A percentile compares a stretch with the other conserved stretches of the same genome.
These are phyloP conservation scores for Lordiphosa andalusiaca DNA, from an alignment of 2,888 invertebrate genomes.

Conservation along the genomic window DNA sequence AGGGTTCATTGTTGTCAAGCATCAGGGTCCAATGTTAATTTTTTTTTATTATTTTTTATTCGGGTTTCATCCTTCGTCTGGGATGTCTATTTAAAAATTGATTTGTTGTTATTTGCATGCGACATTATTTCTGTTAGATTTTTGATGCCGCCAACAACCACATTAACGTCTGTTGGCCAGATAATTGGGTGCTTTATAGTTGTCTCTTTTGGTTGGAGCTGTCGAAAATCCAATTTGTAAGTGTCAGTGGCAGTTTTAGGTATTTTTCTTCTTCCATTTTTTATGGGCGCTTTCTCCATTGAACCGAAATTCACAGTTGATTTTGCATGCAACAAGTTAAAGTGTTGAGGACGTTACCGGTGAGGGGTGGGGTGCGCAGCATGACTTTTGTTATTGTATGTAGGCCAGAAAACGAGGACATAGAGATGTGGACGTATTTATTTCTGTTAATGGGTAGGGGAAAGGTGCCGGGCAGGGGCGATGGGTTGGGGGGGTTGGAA, in stretches of 20 bases:
- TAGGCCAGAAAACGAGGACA: constrained; percentile 16
- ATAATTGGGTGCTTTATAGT: constrained; percentile 51
- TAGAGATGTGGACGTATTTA: constrained; percentile 45
- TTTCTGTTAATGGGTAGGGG: constrained; percentile 36
- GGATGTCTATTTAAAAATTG: constrained; percentile 68
- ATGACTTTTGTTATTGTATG: constrained; percentile 55
- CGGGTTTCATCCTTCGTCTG: constrained; percentile 14
- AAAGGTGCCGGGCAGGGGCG: constrained; percentile 3
- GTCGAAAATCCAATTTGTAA: constrained; percentile 68
- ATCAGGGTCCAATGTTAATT: constrained; percentile 10
- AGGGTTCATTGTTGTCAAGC: constrained; percentile 55
- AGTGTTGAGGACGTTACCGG: constrained; percentile 4
- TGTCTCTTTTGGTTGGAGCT: constrained; percentile 14
- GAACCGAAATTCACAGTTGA: constrained; percentile 68
- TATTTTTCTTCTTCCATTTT: constrained; percentile 27
- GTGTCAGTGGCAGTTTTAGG: constrained; percentile 66
- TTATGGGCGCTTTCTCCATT: constrained; percentile 61
- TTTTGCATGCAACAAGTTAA: constrained; percentile 62
- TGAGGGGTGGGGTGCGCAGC: constrained; percentile 22
- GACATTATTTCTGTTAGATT: constrained; percentile 64
- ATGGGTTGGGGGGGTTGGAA: too few species aligned
- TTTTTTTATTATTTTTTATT: constrained; percentile 22
- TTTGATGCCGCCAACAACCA: constrained; percentile 34
- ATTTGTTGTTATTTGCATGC: constrained; percentile 74
- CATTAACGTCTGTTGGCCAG: constrained; percentile 35